Evolutionary conservation across 2,888 invertebrate species (phyloP).

Genomic region (Lasioglossum lativentre): DNA sequence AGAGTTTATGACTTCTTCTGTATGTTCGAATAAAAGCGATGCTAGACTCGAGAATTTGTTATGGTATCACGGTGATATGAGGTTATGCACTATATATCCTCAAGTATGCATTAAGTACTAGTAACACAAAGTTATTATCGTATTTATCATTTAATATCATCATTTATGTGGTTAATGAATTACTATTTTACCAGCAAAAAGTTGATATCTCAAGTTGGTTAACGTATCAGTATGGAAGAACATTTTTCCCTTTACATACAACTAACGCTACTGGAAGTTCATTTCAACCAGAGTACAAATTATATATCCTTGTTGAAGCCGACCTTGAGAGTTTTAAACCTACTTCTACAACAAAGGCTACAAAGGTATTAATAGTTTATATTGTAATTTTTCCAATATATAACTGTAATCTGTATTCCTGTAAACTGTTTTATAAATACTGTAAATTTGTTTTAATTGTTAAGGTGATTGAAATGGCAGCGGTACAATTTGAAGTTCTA

Average conservation of each 20-base stretch:
- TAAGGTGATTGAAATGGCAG: background rate
- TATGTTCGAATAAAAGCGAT: constrained; percentile 86
- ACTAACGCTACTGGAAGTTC: constrained; percentile 74
- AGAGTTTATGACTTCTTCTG: constrained; percentile 85
- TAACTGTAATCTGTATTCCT: background rate
- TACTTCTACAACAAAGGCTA: constrained; percentile 75
- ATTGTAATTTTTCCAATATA: background rate
- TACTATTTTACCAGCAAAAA: constrained; percentile 82
- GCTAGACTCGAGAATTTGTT: constrained; percentile 88
- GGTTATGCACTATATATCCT: constrained; percentile 87
- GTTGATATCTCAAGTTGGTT: constrained; percentile 85
- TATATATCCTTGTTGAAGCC: constrained; percentile 83
- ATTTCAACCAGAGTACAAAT: constrained; percentile 71
- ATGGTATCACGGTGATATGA: constrained; percentile 86
- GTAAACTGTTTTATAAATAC: background rate
- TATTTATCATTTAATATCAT: constrained; percentile 4
- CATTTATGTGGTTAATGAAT: constrained; percentile 30
- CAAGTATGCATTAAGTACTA: constrained; percentile 83
- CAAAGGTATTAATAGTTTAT: constrained; percentile 74
- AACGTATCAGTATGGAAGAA: constrained; percentile 80
- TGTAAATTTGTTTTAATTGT: background rate
- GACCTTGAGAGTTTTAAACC: constrained; percentile 78
- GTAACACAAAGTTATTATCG: constrained; percentile 15
- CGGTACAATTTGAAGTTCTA: background rate
- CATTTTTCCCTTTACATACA: constrained; percentile 82